phyloP scores from a whole-genome alignment of 1,140 invertebrate genomes.

The Babylonia areolata region DNA sequence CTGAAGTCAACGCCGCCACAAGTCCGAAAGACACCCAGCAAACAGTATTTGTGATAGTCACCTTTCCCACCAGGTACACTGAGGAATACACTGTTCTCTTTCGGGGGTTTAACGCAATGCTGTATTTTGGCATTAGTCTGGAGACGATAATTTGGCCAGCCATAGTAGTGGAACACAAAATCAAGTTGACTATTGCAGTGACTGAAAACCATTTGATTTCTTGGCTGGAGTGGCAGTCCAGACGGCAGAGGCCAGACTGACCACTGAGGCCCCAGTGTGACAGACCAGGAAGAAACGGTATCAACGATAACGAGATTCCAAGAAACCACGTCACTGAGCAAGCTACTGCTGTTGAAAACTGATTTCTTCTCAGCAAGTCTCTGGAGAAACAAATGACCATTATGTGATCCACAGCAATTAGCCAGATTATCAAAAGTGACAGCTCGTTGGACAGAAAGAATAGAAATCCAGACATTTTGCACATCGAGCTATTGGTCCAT shows the following conservation, averaged over 20 bases:
- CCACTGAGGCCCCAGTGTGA: constrained; percentile 49
- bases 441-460: constrained; percentile 38
- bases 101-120: background rate
- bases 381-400: background rate
- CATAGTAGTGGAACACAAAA: background rate
- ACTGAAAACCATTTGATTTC: background rate
- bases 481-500: constrained; percentile 26
- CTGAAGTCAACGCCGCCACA: background rate
- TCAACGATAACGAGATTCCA: background rate
- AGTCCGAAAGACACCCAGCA: background rate
- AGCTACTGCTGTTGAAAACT: background rate
- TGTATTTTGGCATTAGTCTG: background rate
- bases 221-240: background rate
- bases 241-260: constrained; percentile 6
- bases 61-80: background rate
- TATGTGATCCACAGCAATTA: constrained; percentile 52
- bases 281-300: constrained; percentile 27
- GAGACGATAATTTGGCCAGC: background rate
- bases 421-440: constrained; percentile 34
- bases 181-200: background rate
- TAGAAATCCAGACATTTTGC: constrained; percentile 34
- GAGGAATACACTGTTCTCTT: background rate
- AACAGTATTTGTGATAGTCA: background rate
- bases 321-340: constrained; percentile 22
- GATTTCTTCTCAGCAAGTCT: too few species aligned